Conservation (phyloP, 2,797 vertebrate species). For the Tiaroga cobitis region DNA sequence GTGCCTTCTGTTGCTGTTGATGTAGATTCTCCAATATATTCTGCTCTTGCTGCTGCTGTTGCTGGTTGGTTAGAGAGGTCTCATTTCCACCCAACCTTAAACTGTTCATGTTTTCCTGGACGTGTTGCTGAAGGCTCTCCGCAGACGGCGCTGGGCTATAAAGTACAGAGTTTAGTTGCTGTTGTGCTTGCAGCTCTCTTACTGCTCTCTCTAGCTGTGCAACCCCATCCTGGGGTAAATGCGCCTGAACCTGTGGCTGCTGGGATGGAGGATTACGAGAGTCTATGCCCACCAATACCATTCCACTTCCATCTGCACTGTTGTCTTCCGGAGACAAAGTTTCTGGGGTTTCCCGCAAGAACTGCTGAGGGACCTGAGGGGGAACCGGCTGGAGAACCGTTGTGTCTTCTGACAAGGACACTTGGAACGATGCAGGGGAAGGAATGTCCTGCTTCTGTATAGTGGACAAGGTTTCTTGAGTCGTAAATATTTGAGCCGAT, state of each 20-base stretch:
- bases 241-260: conserved; percentile 71
- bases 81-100: conserved; percentile 87
- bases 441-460: conserved; percentile 94
- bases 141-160: conserved; percentile 87
- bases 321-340: conserved; percentile 81
- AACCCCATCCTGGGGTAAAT: conserved; percentile 88
- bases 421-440: conserved; percentile 85
- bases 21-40: conserved; percentile 67
- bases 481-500: conserved; percentile 82
- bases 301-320: conserved; percentile 74
- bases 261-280: conserved; percentile 76
- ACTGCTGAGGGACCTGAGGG: conserved; percentile 91
- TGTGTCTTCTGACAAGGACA: conserved; percentile 81
- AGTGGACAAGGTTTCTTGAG: conserved; percentile 83
- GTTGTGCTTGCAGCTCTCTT: conserved; percentile 84
- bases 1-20: conserved; percentile 60
- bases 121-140: conserved; percentile 85
- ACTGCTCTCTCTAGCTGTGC: conserved; percentile 93
- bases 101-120: conserved; percentile 95
- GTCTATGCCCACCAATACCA: conserved; percentile 84
- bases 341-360: conserved; percentile 86
- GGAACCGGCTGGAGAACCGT: conserved; percentile 82
- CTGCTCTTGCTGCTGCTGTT: conserved; percentile 66
- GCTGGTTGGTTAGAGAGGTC: conserved; percentile 75
- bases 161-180: conserved; percentile 90